These are phyloP conservation scores for Caenorhabditis sp. DNA, from an alignment of 2,888 invertebrate species.

Conservation along the genomic window DNA sequence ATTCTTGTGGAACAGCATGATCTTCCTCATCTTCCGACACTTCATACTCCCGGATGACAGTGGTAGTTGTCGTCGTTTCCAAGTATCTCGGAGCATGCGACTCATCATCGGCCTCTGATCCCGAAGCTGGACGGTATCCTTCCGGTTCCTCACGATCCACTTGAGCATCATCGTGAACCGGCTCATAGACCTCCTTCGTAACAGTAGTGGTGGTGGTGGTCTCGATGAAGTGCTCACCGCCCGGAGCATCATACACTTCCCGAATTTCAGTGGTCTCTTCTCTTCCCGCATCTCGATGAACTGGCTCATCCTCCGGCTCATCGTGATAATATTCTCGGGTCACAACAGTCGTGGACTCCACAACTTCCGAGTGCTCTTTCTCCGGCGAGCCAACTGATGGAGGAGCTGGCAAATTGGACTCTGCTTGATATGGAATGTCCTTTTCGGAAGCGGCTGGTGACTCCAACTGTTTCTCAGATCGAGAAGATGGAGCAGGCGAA, in stretches of 20 bases:
- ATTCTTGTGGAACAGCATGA: not conserved
- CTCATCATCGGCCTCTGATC: slow-evolving; percentile 48
- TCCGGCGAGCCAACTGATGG: not conserved
- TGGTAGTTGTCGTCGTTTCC: slow-evolving; percentile 45
- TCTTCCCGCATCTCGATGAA: too few relatives aligned
- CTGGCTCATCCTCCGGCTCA: slow-evolving; percentile 10
- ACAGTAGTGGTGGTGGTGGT: slow-evolving; percentile 28
- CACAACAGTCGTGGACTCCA: slow-evolving; percentile 22
- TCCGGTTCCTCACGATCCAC: slow-evolving; percentile 37
- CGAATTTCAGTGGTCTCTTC: slow-evolving; percentile 29
- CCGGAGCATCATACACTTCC: slow-evolving; percentile 34
- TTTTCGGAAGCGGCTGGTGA: not conserved
- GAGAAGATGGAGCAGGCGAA: not conserved
- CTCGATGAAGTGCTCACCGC: slow-evolving; percentile 42
- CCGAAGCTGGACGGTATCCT: slow-evolving; percentile 31
- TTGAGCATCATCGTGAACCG: too few relatives aligned
- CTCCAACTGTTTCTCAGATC: not conserved
- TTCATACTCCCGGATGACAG: slow-evolving; percentile 38
- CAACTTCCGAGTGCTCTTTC: slow-evolving; percentile 12
- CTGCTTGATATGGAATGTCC: not conserved
- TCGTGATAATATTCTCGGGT: slow-evolving; percentile 41
- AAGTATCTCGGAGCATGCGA: slow-evolving; percentile 30
- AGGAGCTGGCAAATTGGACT: not conserved
- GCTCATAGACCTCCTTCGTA: slow-evolving; percentile 14
- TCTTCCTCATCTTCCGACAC: slow-evolving; percentile 37